phyloP scores from a whole-genome alignment of 2,113 vertebrate genomes.

The Perognathus longimembris region DNA sequence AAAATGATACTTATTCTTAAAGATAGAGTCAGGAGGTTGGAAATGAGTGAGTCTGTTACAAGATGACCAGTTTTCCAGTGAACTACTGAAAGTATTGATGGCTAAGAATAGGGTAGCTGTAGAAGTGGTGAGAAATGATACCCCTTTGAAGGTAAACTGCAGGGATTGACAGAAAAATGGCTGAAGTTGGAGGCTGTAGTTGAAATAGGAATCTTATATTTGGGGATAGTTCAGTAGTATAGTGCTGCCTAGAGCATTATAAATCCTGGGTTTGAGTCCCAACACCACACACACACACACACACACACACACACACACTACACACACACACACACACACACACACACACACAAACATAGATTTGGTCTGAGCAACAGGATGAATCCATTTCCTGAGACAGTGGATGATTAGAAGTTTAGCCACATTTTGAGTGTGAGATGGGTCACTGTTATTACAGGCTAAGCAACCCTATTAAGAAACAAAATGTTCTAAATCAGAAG shows the following conservation, averaged over 20 bases:
- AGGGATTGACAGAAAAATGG: constrained; percentile 21
- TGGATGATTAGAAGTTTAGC: neutral
- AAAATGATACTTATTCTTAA: neutral
- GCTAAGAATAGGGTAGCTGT: neutral
- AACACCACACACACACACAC: neutral
- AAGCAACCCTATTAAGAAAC: neutral
- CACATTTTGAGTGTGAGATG: neutral
- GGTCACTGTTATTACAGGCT: neutral
- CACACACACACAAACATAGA: neutral
- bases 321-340: neutral
- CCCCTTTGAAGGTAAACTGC: neutral
- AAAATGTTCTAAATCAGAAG: neutral
- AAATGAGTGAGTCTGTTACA: neutral
- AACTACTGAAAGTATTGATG: neutral
- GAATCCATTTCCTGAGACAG: constrained; percentile 36
- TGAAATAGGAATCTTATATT: neutral
- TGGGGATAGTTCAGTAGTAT: too few species aligned
- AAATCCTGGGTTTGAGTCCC: too few species aligned
- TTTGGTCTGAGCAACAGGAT: neutral
- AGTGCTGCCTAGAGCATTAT: too few species aligned
- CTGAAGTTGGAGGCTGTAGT: neutral
- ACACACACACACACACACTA: neutral
- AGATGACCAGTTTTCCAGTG: neutral
- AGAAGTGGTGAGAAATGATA: neutral
- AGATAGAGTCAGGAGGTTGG: neutral